Base-by-base conservation (phyloP, 2,797 vertebrate species). In the Xenopus petersii region DNA sequence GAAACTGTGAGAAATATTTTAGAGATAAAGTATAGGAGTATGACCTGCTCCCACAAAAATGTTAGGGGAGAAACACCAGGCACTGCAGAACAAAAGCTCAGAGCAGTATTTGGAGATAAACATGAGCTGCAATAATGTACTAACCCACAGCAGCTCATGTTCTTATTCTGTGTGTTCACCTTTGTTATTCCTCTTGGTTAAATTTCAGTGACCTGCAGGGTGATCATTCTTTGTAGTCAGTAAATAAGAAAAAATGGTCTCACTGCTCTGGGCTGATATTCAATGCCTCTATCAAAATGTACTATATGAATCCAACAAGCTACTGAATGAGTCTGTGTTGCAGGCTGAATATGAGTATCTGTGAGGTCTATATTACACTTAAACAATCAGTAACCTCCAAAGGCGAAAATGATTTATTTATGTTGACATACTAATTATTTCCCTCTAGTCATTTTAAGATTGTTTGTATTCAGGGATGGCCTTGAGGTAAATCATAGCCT, bases 11-110 rank as follows among this genome's bases (percentile, higher is more conserved):
- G 17, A 71, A 77, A 56, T 70, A 54, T 63, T 58, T 63, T 10
- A 66, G 21, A 64, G 65, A 62, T 73, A 55, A 51, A 77, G 64
- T 68, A 71, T 64, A 26, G 51, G 51, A 61, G 61, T 66, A 67
- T 66, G 46, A 55, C 30, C 47, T 66, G 46, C 60, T 26, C 21
- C 9, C 30, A 78, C 24, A 36, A 62, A 59, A 36, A 33, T 26
- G 48, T 5, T 24, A 24, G 30, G 21, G 8, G 26, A 2, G 26
- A 30, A 30, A 30, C 26, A 30, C 26, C 26, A 2, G 42, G 10
- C 46, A 66, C 42, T 33, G 36, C 47, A 3, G 54, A 17, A 56
- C 13, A 56, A 56, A 56, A 16, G 49, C 49, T 51, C 15, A 4
- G 49, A 51, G 49, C 11, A 15, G n/a, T 56, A 56, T 17, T 56